A percentile compares a stretch with the other conserved stretches of the same genome.
Evolutionary conservation across 2,888 invertebrate species (phyloP).

Genomic region (Psococerastis gibbosa): DNA sequence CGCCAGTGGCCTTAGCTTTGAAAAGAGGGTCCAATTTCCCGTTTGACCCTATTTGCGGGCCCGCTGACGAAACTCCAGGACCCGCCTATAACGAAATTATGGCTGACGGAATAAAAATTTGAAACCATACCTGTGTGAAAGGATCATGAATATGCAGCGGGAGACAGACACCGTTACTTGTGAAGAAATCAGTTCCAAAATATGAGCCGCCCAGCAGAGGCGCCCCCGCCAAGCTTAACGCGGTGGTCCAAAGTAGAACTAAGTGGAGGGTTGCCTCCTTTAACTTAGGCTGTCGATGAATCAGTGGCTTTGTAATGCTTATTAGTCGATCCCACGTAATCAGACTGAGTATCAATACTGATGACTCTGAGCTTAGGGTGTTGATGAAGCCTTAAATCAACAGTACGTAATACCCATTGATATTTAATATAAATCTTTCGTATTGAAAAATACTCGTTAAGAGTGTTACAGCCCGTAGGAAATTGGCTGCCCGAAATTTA

Average conservation of each 20-base stretch:
- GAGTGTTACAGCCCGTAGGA: no score
- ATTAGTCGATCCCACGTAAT: conserved; percentile 42
- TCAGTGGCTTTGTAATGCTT: conserved; percentile 37
- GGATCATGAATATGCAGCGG: conserved; percentile 40
- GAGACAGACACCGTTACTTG: conserved; percentile 38
- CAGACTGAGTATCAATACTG: conserved; percentile 35
- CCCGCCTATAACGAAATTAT: not conserved
- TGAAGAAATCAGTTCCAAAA: conserved; percentile 36
- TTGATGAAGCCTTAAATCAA: conserved; percentile 35
- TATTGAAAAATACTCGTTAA: no score
- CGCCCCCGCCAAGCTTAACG: conserved; percentile 29
- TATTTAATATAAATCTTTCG: no score
- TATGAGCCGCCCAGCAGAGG: conserved; percentile 30
- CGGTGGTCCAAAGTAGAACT: conserved; percentile 30
- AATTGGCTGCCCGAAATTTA: no score
- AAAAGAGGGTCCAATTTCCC: no score
- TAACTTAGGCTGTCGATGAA: conserved; percentile 26
- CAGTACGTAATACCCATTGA: no score
- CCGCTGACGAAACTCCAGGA: not conserved
- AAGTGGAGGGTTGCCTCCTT: conserved; percentile 30
- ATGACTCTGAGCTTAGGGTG: conserved; percentile 39
- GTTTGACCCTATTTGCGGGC: not conserved
- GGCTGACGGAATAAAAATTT: conserved; percentile 13
- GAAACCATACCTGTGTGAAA: conserved; percentile 32
- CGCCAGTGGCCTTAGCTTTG: no score